Evolutionary conservation across 2,888 invertebrate genomes (phyloP), one percentile per base, ranked within the genome.

Genomic region (Lepidochrysops patricia): DNA sequence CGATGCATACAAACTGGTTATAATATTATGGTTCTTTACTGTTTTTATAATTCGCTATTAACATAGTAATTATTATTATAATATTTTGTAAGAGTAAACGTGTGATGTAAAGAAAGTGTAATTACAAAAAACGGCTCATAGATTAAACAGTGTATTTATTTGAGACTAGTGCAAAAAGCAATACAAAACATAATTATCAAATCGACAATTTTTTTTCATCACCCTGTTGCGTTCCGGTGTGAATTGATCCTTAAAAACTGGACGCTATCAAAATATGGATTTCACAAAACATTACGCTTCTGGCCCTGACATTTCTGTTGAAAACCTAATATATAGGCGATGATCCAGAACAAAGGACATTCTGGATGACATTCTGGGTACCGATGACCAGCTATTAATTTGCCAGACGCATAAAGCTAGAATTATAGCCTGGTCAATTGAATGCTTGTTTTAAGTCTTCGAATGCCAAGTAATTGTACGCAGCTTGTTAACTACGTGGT

Each of bases 1-100:
- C 54, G 61, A 63, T 65, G 66, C 63, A 63, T 59, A 19, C 29
- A 57, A 67, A 67, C 67, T 59, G 58, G 67, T 64, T 63, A 35
- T 27, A 26, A 29, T 26, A 54, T 49, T 52, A n/a, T 54, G 2
- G 54, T 29, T 9, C 23, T 49, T 54, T 32, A 32, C 27, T 29
- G 32, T 13, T 29, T 50, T 13, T 12, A 52, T 32, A 15, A 52
- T 52, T 52, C 5, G 13, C 27, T 13, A 26, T 52, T 6, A 15
- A n/a, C n/a, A 26, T 50, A 27, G 1, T 26, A 49, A n/a, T 26
- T 26, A 7, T 7, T 27, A 27, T 4, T 27, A 7, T 50, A 25
- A 27, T n/a, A 34, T 12, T n/a, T 4, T 34, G 9, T 34, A 1
- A 4, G 7, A 4, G n/a, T 34, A 34, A n/a, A n/a, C n/a, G n/a